Base-by-base conservation (phyloP, 2,797 vertebrate genomes). In the Pseudopleuronectes americanus region DNA sequence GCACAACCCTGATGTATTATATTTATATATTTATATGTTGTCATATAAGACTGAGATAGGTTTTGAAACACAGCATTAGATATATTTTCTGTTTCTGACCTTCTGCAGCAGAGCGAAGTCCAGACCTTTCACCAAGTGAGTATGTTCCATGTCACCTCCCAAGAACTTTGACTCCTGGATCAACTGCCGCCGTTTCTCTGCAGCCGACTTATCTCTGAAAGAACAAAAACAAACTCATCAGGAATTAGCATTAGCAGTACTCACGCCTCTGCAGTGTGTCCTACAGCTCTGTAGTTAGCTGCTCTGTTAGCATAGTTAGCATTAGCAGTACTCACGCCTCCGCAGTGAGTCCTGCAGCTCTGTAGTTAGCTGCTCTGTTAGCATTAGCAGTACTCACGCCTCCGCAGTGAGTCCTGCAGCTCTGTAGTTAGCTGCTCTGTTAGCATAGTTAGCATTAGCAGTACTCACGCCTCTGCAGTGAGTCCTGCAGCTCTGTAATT, bases 71-170 rank as follows among this genome's bases (percentile, higher is more conserved):
- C 8, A 9, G 31, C 31, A 33, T 33, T 33, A 33, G 2, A 4
- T 38, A 38, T 38, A 45, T 38, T 23, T 43, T 36, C 36, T 24
- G 56, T 51, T n/a, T 17, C 79, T 41, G 17, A 97, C 98, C 96
- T 99, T 99, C 90, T 99, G 98, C 79, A 99, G 89, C 75, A 99
- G 92, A 0, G 98, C 98, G 0, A 99, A 99, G 90, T 99, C 98
- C 92, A 99, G 89, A 77, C 98, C 98, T 87, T 99, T 99, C 95
- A 99, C 97, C 96, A 99, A 97, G 96, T 99, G 98, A 95, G 98
- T 99, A 79, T 99, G 98, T 89, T 99, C 97, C 97, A 99, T 99
- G 92, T 99, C 98, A 95, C 98, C 97, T 93, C 98, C 98, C 96
- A 99, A 95, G 85, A 99, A 99, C 93, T 99, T 99, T 51, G 98